Conservation (phyloP, 2,797 vertebrate genomes). For the Scolopax rusticola region DNA sequence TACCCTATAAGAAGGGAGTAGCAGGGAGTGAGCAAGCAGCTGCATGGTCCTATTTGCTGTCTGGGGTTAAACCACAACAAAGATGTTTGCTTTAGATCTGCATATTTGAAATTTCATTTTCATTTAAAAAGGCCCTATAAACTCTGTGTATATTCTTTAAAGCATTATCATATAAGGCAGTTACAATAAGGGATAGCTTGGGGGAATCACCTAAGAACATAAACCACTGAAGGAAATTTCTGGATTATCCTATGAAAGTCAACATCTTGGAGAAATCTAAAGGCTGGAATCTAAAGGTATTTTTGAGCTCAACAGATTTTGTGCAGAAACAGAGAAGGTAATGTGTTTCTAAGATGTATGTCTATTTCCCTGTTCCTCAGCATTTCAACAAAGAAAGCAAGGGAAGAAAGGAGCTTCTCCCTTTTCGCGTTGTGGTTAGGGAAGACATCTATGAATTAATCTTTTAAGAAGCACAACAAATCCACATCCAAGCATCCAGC, state of each 20-base stretch:
- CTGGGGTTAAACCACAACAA: not conserved
- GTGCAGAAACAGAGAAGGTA: not conserved
- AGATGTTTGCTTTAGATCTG: not conserved
- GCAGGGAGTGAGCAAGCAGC: not conserved
- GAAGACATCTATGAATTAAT: not conserved
- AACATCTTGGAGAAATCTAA: not conserved
- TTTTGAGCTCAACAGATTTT: not conserved
- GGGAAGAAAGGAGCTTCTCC: not conserved
- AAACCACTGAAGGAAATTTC: not conserved
- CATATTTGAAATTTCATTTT: not conserved
- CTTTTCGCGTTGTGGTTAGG: not conserved
- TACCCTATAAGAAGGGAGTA: not conserved
- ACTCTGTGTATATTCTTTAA: not conserved
- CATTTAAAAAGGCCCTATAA: not conserved
- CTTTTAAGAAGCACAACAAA: not conserved
- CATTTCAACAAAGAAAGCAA: not conserved
- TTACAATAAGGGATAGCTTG: not conserved
- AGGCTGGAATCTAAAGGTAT: not conserved
- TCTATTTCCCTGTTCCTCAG: not conserved
- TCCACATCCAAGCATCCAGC: not conserved
- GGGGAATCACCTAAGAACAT: not conserved
- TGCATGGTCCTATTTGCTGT: not conserved
- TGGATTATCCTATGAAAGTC: not conserved
- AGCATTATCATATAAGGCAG: not conserved
- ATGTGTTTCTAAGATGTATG: not conserved